Evolutionary conservation across 2,888 invertebrate species (phyloP).

Genomic region (Stramonita haemastoma): DNA sequence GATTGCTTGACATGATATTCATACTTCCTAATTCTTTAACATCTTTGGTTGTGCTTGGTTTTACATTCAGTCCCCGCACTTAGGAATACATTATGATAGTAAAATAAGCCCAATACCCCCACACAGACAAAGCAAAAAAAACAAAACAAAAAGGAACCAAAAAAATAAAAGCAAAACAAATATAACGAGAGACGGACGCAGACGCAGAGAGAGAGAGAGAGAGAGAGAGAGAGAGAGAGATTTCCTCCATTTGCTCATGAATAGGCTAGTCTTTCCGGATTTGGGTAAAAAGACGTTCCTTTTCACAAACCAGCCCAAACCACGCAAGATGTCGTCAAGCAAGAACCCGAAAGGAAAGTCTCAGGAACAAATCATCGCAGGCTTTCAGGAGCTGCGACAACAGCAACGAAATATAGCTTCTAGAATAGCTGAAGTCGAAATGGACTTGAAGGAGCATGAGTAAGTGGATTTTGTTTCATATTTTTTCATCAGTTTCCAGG

Average conservation of each 20-base stretch:
- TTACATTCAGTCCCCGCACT: too few relatives aligned
- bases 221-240: neutral
- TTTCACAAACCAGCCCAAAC: neutral
- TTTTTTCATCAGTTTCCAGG: neutral
- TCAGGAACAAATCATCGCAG: slow-evolving; percentile 88
- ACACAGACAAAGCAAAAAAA: too few relatives aligned
- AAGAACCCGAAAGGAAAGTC: slow-evolving; percentile 43
- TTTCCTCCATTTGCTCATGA: neutral
- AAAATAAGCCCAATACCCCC: too few relatives aligned
- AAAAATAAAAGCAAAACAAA: too few relatives aligned
- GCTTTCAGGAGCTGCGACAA: slow-evolving; percentile 90
- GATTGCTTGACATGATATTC: too few relatives aligned
- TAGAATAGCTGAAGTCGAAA: slow-evolving; percentile 94
- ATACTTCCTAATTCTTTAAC: too few relatives aligned
- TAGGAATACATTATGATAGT: too few relatives aligned
- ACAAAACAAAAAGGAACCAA: too few relatives aligned
- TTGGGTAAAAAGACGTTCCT: neutral
- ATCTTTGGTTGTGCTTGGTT: too few relatives aligned
- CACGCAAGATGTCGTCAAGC: slow-evolving; percentile 40
- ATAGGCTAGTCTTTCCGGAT: too few relatives aligned
- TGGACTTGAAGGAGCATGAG: slow-evolving; percentile 98
- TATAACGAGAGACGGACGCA: too few relatives aligned
- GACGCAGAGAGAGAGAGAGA: too few relatives aligned
- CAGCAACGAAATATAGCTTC: slow-evolving; percentile 92
- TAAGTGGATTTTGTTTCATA: slow-evolving; percentile 77